Percentiles rank a stretch among this genome's conserved stretches.
These are phyloP conservation scores for Ochropleura plecta DNA, from an alignment of 2,888 invertebrate species.

Conservation along the genomic window DNA sequence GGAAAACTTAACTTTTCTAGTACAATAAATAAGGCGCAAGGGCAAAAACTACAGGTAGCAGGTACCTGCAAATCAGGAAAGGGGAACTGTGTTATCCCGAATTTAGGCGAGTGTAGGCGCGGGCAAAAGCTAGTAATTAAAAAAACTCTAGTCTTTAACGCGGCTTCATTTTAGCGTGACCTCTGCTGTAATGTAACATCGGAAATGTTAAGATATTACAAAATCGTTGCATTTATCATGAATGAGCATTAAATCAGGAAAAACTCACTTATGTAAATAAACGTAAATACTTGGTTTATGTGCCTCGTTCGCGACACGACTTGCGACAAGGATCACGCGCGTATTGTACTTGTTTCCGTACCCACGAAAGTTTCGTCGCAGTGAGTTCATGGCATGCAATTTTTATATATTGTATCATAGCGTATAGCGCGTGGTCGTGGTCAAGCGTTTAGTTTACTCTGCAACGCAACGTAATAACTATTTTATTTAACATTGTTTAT, in stretches of 20 bases:
- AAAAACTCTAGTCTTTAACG: neutral
- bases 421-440: neutral
- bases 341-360: neutral
- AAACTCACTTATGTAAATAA: neutral
- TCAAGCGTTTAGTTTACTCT: slow-evolving; percentile 1
- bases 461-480: neutral
- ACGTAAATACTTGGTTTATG: neutral
- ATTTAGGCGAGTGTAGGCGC: too few relatives aligned
- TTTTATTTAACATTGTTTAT: slow-evolving; percentile 29
- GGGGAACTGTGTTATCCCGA: too few relatives aligned
- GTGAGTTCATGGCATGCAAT: neutral
- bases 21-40: too few relatives aligned
- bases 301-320: neutral
- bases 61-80: too few relatives aligned
- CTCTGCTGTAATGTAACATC: neutral
- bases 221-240: slow-evolving; percentile 12
- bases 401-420: too few relatives aligned
- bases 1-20: too few relatives aligned
- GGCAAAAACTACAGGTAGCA: too few relatives aligned
- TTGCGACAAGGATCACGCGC: too few relatives aligned
- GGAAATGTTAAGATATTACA: neutral
- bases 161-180: neutral
- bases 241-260: neutral
- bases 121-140: too few relatives aligned
- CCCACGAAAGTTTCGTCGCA: neutral